Conservation (phyloP, 2,113 vertebrate genomes). For the Cyprinus carpio region DNA sequence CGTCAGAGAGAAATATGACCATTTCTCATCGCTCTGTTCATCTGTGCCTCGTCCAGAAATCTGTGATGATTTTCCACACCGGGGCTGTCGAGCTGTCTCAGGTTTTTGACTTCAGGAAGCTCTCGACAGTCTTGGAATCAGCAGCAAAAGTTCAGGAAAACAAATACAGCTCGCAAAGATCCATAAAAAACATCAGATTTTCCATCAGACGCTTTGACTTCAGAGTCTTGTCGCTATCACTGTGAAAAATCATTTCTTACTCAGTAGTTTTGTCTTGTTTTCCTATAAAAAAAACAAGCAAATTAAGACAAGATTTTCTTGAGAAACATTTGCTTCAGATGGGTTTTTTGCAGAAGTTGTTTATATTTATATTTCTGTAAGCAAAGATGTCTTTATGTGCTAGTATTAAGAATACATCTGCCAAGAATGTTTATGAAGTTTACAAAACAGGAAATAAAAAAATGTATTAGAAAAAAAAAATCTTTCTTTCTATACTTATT, state of each 20-base stretch:
- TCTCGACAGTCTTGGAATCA: conserved; percentile 38
- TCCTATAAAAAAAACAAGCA: not conserved
- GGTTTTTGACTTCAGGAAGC: conserved; percentile 7
- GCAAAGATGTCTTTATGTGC: not conserved
- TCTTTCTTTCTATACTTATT: too few relatives aligned
- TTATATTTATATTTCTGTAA: not conserved
- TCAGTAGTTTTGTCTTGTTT: not conserved
- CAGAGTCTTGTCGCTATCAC: not conserved
- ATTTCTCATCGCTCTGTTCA: conserved; percentile 56
- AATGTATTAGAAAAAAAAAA: not conserved
- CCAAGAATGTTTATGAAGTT: not conserved
- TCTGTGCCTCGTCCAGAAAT: conserved; percentile 37
- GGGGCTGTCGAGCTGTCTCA: conserved; percentile 1
- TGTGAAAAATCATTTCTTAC: not conserved
- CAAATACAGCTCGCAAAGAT: not conserved
- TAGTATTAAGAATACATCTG: not conserved
- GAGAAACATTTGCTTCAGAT: not conserved
- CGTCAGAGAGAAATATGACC: conserved; percentile 34
- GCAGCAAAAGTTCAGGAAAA: not conserved
- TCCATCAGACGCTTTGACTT: not conserved
- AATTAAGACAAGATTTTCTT: not conserved
- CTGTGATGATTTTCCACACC: conserved; percentile 15
- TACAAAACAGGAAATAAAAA: not conserved
- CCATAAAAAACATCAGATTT: not conserved
- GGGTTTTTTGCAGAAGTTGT: not conserved